Base-by-base conservation (phyloP, 2,888 invertebrate genomes). In the Bombylius major region DNA sequence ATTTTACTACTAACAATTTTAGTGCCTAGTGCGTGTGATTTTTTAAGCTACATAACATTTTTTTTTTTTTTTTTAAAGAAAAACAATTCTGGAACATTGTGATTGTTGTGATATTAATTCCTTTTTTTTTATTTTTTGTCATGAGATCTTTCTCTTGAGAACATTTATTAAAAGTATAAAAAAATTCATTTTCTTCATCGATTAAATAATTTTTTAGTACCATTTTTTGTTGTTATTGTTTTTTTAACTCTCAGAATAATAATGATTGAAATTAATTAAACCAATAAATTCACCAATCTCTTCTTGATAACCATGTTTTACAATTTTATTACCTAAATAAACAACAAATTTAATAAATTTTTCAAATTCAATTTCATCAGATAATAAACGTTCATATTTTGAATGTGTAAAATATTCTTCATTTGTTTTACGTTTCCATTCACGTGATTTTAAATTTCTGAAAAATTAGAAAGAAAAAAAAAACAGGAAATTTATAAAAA, bases 211-310 rank as follows among this genome's bases (percentile, higher is more conserved):
- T 23, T n/a, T 23, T 23, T 23, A 23, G 23, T 23, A 23, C 23
- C 23, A 23, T 3, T 23, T 23, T 23, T 23, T 23, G 23, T 23
- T 23, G 23, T 23, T 23, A 2, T 23, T 23, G 23, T 23, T 23
- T 23, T 36, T 48, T 56, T 51, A 56, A 3, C 12, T 34, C 50
- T 59, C 55, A 50, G 56, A 54, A 59, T 75, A 75, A 58, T 70
- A 73, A 55, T 68, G 65, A 65, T 75, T 75, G 59, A 66, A 71
- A 62, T 74, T 73, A 59, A 75, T 68, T 54, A 73, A 64, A 60
- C 67, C 66, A 53, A 75, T 69, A 59, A 75, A 67, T 62, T 74
- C 70, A 52, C 68, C 69, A 58, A 75, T 70, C 65, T 74, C 71
- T 46, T 68, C 69, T 57, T 75, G 74, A 63, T 75, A 75, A 5